Conservation (phyloP, 2,113 vertebrate species). For the Tyrannus savana region DNA sequence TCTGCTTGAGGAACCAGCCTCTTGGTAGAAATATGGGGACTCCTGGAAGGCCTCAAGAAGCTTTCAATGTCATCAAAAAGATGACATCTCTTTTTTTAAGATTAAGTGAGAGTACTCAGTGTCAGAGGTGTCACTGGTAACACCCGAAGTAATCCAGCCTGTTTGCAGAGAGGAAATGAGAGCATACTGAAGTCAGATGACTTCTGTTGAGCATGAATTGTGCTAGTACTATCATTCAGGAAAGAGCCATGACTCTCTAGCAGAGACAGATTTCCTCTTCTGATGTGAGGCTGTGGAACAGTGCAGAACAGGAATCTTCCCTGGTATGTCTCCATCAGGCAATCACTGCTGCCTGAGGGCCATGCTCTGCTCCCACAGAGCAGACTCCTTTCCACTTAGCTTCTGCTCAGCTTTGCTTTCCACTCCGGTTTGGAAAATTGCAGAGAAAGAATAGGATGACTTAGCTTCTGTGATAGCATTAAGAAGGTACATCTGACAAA, state of each 20-base stretch:
- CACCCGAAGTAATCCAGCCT: not conserved
- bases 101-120: fast-evolving
- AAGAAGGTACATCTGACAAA: not conserved
- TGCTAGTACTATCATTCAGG: not conserved
- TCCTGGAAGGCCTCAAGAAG: not conserved
- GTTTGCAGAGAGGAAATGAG: not conserved
- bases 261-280: not conserved
- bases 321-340: not conserved
- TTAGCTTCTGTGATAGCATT: not conserved
- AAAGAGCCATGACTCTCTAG: not conserved
- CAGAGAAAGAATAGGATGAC: not conserved
- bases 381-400: not conserved
- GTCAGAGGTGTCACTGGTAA: not conserved
- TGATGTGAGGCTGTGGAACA: fast-evolving
- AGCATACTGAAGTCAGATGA: not conserved
- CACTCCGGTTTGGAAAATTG: not conserved
- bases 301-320: not conserved
- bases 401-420: not conserved
- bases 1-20: not conserved
- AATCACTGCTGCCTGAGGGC: not conserved
- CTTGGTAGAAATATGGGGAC: not conserved
- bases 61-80: not conserved
- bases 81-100: not conserved
- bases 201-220: not conserved
- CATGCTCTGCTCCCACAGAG: fast-evolving